A percentile compares a stretch with the other conserved stretches of the same genome.
Evolutionary conservation across 1,140 invertebrate genomes (phyloP).

Genomic region (Bemisia tabaci): DNA sequence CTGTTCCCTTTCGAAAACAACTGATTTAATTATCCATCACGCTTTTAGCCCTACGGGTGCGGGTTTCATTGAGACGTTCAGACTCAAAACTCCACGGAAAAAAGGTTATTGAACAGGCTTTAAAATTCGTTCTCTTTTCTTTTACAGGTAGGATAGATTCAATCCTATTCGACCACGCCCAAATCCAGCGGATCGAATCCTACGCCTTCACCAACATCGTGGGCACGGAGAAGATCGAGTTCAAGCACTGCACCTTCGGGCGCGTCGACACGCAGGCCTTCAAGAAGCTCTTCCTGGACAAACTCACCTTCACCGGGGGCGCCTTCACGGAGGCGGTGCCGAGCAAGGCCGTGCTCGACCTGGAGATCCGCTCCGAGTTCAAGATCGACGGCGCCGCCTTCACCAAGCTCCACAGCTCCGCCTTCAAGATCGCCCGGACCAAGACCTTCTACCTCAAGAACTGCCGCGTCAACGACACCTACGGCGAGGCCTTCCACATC

Average conservation of each 20-base stretch:
- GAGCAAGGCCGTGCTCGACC: constrained; percentile 52
- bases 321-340: constrained; percentile 39
- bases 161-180: constrained; percentile 44
- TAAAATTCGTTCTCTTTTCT: too few species aligned
- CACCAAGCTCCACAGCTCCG: constrained; percentile 32
- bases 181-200: constrained; percentile 44
- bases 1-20: too few species aligned
- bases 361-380: constrained; percentile 49
- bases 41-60: too few species aligned
- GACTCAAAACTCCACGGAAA: too few species aligned
- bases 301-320: constrained; percentile 32
- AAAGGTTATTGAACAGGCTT: too few species aligned
- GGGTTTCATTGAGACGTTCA: too few species aligned
- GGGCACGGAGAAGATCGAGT: constrained; percentile 36
- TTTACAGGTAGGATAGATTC: constrained; percentile 48
- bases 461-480: constrained; percentile 41
- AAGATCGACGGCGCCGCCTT: constrained; percentile 33
- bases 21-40: too few species aligned
- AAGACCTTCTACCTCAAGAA: constrained; percentile 45
- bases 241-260: constrained; percentile 39
- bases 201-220: constrained; percentile 57
- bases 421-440: constrained; percentile 41
- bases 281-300: constrained; percentile 56
- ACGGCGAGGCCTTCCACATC: constrained; percentile 48
- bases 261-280: constrained; percentile 54